Conservation (phyloP, 2,888 invertebrate species). For the Tipula helvola region DNA sequence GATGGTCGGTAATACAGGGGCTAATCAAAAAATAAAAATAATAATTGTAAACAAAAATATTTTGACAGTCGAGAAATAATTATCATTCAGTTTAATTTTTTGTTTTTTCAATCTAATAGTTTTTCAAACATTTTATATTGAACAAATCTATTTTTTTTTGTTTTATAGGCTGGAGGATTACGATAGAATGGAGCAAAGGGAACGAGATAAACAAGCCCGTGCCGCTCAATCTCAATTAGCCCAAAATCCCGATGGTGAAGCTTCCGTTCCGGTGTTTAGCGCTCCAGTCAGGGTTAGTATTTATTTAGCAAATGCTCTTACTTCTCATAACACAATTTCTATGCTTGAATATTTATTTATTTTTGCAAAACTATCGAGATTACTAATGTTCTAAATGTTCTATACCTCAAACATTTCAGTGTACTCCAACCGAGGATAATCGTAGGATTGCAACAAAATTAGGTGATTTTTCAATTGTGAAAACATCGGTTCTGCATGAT, state of each 20-base stretch:
- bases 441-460: conserved; percentile 29
- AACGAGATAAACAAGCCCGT: conserved; percentile 33
- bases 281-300: conserved; percentile 30
- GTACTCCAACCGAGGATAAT: conserved; percentile 29
- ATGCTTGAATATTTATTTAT: neutral
- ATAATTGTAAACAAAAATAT: neutral
- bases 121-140: neutral
- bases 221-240: conserved; percentile 24
- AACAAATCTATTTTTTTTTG: neutral
- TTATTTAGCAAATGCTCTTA: neutral
- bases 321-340: neutral
- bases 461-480: conserved; percentile 29
- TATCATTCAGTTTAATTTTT: neutral
- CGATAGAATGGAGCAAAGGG: conserved; percentile 32
- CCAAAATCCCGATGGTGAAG: conserved; percentile 29
- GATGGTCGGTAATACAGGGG: too few species aligned
- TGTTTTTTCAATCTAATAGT: neutral
- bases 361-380: neutral
- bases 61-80: neutral
- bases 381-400: too few species aligned
- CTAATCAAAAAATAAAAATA: neutral
- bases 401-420: conserved; percentile 11
- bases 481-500: conserved; percentile 22
- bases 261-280: conserved; percentile 24
- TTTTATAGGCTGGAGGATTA: conserved; percentile 21